Conservation (phyloP, 2,888 invertebrate species). For the Ochropleura plecta region DNA sequence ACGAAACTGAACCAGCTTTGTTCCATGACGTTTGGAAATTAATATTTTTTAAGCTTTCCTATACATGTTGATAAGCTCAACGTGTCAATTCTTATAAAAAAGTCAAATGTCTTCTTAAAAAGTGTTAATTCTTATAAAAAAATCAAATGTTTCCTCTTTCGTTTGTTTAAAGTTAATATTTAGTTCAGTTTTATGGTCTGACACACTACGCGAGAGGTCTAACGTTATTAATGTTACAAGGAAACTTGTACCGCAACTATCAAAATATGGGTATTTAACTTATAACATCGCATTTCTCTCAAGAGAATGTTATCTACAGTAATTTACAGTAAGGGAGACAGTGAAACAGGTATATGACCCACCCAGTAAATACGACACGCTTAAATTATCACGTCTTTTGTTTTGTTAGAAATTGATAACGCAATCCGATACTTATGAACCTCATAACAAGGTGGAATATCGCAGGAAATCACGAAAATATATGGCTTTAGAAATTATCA, state of each 20-base stretch:
- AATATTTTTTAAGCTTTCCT: too few relatives aligned
- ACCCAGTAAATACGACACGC: background rate
- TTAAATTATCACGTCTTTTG: background rate
- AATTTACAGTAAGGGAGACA: background rate
- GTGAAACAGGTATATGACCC: background rate
- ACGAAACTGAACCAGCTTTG: too few relatives aligned
- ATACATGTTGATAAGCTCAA: too few relatives aligned
- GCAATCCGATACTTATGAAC: slow-evolving; percentile 14
- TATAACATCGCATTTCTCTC: background rate
- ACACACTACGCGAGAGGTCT: too few relatives aligned
- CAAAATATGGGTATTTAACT: background rate
- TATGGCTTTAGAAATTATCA: slow-evolving; percentile 44
- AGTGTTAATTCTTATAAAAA: too few relatives aligned
- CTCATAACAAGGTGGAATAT: slow-evolving; percentile 24
- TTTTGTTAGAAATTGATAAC: slow-evolving; percentile 18
- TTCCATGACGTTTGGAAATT: too few relatives aligned
- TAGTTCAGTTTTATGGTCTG: too few relatives aligned
- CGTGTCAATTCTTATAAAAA: too few relatives aligned
- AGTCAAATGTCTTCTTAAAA: too few relatives aligned
- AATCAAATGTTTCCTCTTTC: too few relatives aligned
- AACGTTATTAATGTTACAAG: too few relatives aligned
- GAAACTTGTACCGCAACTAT: background rate
- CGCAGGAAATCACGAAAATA: slow-evolving; percentile 29
- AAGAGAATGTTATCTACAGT: background rate
- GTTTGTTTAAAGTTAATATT: too few relatives aligned